Evolutionary conservation across 1,140 invertebrate genomes (phyloP).

Genomic region (Idris sp.): DNA sequence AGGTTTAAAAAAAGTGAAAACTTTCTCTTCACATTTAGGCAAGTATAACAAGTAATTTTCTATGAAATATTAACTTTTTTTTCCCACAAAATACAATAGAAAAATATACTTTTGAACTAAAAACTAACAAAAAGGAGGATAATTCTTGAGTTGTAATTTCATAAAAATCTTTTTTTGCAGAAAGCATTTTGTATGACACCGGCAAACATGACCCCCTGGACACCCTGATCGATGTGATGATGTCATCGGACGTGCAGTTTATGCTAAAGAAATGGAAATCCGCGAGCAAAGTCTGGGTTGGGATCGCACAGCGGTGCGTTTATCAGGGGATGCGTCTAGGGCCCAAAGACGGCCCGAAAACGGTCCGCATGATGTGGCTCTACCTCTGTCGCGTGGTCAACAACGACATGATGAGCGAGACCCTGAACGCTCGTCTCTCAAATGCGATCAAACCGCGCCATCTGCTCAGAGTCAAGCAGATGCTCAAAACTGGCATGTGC

Average conservation of each 20-base stretch:
- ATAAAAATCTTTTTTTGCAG: conserved; percentile 60
- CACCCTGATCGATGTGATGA: conserved; percentile 59
- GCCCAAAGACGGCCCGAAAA: conserved; percentile 46
- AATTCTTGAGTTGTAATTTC: too few relatives aligned
- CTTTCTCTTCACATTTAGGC: too few relatives aligned
- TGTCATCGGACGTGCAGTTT: conserved; percentile 53
- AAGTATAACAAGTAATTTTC: too few relatives aligned
- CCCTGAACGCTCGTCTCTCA: conserved; percentile 35
- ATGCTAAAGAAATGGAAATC: conserved; percentile 61
- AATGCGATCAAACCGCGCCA: conserved; percentile 53
- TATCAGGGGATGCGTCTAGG: conserved; percentile 49
- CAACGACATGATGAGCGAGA: conserved; percentile 61
- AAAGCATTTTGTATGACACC: conserved; percentile 59
- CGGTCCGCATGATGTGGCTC: conserved; percentile 52
- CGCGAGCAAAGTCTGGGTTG: conserved; percentile 54
- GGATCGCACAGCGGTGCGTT: conserved; percentile 53
- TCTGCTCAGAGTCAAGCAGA: conserved; percentile 49
- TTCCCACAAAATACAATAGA: too few relatives aligned
- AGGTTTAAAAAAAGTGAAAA: too few relatives aligned
- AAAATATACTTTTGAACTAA: too few relatives aligned
- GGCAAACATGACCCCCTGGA: conserved; percentile 57
- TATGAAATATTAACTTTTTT: too few relatives aligned
- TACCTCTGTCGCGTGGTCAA: conserved; percentile 55
- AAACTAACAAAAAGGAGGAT: too few relatives aligned
- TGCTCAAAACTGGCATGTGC: conserved; percentile 57